phyloP scores from a whole-genome alignment of 2,113 vertebrate genomes.

The Eulemur rufifrons region DNA sequence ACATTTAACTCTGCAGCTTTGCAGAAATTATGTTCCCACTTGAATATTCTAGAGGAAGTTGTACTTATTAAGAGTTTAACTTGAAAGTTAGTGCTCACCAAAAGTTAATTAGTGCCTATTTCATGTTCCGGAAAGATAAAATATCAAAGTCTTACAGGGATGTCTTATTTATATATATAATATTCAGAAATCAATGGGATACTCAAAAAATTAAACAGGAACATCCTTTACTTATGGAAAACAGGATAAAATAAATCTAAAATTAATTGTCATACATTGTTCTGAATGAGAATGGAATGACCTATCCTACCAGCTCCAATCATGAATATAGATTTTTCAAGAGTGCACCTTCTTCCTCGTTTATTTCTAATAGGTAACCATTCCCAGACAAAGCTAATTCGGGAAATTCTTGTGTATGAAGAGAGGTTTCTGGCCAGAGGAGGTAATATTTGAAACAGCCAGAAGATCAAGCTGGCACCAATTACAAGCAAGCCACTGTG shows the following conservation, averaged over 20 bases:
- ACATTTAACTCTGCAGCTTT: not conserved
- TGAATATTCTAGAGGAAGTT: conserved; percentile 21
- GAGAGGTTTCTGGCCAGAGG: not conserved
- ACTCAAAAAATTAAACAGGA: conserved; percentile 75
- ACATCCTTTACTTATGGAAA: conserved; percentile 72
- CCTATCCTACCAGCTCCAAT: not conserved
- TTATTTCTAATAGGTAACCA: conserved; percentile 1
- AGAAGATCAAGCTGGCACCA: conserved; percentile 48
- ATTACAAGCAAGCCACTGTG: conserved; percentile 48
- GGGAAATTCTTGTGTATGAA: conserved; percentile 7
- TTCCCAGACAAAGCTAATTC: conserved; percentile 20
- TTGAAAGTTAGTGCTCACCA: conserved; percentile 55
- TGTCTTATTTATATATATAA: conserved; percentile 61
- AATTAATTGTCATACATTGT: conserved; percentile 48
- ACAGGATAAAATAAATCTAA: conserved; percentile 65
- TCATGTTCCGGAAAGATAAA: conserved; percentile 60
- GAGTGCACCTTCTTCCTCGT: not conserved
- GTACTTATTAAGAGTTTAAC: conserved; percentile 57
- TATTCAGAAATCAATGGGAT: conserved; percentile 61
- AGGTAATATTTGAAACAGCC: conserved; percentile 41
- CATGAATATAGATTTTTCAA: not conserved
- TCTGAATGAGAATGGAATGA: conserved; percentile 52
- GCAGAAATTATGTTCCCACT: not conserved
- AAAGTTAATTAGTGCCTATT: conserved; percentile 24
- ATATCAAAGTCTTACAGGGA: not conserved